phyloP scores from a whole-genome alignment of 1,140 invertebrate species.

The Drosophila trapezifrons region DNA sequence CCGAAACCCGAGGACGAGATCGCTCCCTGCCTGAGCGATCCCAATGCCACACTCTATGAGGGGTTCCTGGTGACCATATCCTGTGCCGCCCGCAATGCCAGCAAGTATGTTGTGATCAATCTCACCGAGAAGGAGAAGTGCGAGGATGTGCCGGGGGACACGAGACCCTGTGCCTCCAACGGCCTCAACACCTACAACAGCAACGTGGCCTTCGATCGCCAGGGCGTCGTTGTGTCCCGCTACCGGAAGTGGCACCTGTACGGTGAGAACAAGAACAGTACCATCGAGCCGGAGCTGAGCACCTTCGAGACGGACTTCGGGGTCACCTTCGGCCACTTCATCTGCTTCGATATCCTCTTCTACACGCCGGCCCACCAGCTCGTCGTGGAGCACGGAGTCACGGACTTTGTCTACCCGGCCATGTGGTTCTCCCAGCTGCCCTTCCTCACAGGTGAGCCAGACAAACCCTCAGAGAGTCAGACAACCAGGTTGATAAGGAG shows the following conservation, averaged over 20 bases:
- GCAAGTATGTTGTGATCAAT: slow-evolving; percentile 89
- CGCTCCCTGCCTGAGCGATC: slow-evolving; percentile 60
- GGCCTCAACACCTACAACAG: slow-evolving; percentile 88
- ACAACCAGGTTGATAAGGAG: not conserved
- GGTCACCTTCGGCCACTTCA: slow-evolving; percentile 91
- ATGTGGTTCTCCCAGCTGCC: slow-evolving; percentile 90
- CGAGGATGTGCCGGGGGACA: slow-evolving; percentile 67
- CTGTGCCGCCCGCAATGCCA: slow-evolving; percentile 56
- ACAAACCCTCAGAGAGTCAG: not conserved
- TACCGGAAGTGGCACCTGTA: slow-evolving; percentile 92
- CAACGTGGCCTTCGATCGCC: slow-evolving; percentile 89
- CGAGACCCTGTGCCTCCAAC: slow-evolving; percentile 73
- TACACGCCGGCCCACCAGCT: slow-evolving; percentile 85
- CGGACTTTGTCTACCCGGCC: slow-evolving; percentile 89
- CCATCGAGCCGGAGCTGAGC: slow-evolving; percentile 80
- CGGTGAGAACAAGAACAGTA: slow-evolving; percentile 78
- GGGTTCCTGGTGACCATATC: slow-evolving; percentile 61
- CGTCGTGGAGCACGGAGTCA: slow-evolving; percentile 83
- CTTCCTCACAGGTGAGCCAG: slow-evolving; percentile 87
- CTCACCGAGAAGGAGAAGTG: slow-evolving; percentile 88
- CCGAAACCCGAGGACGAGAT: slow-evolving; percentile 38
- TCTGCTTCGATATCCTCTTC: slow-evolving; percentile 92
- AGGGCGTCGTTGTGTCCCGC: slow-evolving; percentile 85
- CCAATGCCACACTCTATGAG: slow-evolving; percentile 17
- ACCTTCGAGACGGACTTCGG: slow-evolving; percentile 92